Evolutionary conservation across 1,140 invertebrate species (phyloP).

Genomic region (Coptotermes formosanus): DNA sequence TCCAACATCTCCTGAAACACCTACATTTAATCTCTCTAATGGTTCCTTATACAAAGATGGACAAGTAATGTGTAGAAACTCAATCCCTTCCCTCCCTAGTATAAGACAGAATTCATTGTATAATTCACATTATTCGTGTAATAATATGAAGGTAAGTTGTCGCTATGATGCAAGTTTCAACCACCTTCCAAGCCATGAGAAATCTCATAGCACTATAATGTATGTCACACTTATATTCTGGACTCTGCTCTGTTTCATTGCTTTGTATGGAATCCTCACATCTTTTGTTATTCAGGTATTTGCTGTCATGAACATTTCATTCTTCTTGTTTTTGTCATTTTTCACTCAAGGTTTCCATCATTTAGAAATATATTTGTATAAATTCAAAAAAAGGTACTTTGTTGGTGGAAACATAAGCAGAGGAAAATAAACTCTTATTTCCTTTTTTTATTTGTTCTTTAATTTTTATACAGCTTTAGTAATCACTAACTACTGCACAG

Average conservation of each 20-base stretch:
- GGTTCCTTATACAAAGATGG: background rate
- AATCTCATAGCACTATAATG: background rate
- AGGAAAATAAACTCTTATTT: background rate
- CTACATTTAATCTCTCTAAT: background rate
- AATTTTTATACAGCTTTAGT: too few species aligned
- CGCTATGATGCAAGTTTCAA: background rate
- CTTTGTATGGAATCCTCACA: background rate
- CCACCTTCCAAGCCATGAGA: background rate
- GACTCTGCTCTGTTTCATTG: slow-evolving; percentile 7
- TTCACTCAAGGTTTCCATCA: slow-evolving; percentile 21
- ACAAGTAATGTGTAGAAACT: too few species aligned
- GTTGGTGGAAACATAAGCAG: background rate
- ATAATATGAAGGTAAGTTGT: background rate
- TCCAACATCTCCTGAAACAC: background rate
- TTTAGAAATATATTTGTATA: slow-evolving; percentile 24
- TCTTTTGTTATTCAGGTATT: background rate
- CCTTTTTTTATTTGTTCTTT: too few species aligned
- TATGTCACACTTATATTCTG: slow-evolving; percentile 22
- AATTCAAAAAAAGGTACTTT: slow-evolving; percentile 15
- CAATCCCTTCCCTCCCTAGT: too few species aligned
- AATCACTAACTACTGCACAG: too few species aligned
- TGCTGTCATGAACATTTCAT: background rate
- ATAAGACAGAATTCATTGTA: too few species aligned
- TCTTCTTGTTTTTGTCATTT: slow-evolving; percentile 19
- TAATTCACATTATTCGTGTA: too few species aligned